Percentiles rank a stretch among this genome's conserved stretches.
These are phyloP conservation scores for Orussus abietinus DNA, from an alignment of 1,140 invertebrate genomes.

Conservation along the genomic window DNA sequence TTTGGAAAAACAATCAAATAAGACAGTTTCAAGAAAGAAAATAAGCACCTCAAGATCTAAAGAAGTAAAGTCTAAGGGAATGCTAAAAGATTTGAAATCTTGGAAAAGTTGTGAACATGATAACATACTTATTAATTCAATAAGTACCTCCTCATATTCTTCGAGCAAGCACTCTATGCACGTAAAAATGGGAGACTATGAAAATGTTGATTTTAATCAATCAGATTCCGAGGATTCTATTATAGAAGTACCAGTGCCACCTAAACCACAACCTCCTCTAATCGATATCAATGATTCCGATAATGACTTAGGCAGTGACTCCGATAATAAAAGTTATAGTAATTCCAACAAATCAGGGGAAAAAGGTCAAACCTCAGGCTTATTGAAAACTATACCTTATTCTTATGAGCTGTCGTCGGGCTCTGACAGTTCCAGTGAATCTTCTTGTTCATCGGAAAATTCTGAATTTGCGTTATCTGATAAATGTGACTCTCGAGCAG, in stretches of 20 bases:
- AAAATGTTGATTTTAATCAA: too few species aligned
- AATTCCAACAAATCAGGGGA: neutral
- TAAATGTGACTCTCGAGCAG: neutral
- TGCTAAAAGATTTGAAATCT: too few species aligned
- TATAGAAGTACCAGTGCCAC: constrained; percentile 44
- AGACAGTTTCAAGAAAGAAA: too few species aligned
- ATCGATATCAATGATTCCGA: constrained; percentile 41
- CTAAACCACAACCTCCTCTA: constrained; percentile 37
- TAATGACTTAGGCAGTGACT: too few species aligned
- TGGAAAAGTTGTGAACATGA: too few species aligned
- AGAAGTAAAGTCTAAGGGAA: too few species aligned
- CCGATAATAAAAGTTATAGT: constrained; percentile 9
- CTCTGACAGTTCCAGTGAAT: neutral
- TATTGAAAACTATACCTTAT: neutral
- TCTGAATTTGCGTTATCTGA: neutral
- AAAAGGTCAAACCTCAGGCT: neutral
- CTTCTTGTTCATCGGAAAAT: neutral
- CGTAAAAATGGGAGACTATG: too few species aligned
- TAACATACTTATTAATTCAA: too few species aligned
- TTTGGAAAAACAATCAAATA: too few species aligned
- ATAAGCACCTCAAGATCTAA: too few species aligned
- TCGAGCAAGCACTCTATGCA: too few species aligned
- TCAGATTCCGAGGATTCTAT: constrained; percentile 43
- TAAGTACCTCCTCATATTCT: too few species aligned
- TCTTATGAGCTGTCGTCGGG: neutral